phyloP scores from a whole-genome alignment of 2,113 vertebrate genomes.

The Sinocyclocheilus anophthalmus region DNA sequence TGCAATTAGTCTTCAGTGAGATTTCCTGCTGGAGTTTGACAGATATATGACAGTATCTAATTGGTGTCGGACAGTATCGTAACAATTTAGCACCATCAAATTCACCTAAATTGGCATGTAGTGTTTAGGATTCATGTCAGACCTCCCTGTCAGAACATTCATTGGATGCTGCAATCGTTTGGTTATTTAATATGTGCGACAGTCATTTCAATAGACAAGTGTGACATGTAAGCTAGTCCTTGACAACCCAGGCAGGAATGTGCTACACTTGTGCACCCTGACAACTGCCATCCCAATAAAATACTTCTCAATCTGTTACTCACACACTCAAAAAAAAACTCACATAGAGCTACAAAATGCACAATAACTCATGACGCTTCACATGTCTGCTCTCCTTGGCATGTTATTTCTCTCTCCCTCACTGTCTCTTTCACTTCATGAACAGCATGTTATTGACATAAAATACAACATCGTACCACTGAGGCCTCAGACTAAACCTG shows the following conservation, averaged over 20 bases:
- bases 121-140: slow-evolving; percentile 27
- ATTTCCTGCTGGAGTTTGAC: neutral
- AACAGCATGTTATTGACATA: slow-evolving; percentile 9
- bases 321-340: neutral
- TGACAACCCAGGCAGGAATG: slow-evolving; percentile 26
- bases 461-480: neutral
- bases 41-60: slow-evolving; percentile 1
- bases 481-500: slow-evolving; percentile 12
- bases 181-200: slow-evolving; percentile 33
- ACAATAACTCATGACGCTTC: neutral
- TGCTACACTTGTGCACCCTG: slow-evolving; percentile 11
- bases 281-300: slow-evolving; percentile 29
- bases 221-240: slow-evolving; percentile 25
- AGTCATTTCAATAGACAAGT: slow-evolving; percentile 34
- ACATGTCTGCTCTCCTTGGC: neutral
- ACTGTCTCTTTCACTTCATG: neutral
- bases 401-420: neutral
- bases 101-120: neutral
- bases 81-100: slow-evolving; percentile 17
- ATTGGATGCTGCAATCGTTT: neutral
- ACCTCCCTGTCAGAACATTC: neutral
- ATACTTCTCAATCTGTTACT: slow-evolving; percentile 24
- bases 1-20: slow-evolving; percentile 13
- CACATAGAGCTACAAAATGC: slow-evolving; percentile 8
- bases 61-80: slow-evolving; percentile 10